A percentile compares a stretch with the other conserved stretches of the same genome.
phyloP scores from a whole-genome alignment of 2,797 vertebrate species.

The Lemur catta region DNA sequence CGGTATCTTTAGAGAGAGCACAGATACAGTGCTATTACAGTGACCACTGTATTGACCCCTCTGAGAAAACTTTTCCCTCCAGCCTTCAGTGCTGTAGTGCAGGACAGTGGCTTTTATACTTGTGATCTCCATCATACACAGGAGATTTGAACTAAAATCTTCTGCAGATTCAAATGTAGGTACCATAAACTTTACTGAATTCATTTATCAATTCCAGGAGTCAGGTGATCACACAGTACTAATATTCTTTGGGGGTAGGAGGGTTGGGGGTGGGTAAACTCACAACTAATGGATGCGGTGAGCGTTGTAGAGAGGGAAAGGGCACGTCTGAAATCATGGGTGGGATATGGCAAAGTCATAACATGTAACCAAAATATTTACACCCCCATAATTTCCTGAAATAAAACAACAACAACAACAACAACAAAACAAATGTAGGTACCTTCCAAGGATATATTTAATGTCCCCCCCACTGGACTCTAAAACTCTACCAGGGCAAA shows the following conservation, averaged over 20 bases:
- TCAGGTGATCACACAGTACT: too few species aligned
- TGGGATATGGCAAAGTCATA: too few species aligned
- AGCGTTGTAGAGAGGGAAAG: too few species aligned
- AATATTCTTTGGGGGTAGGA: too few species aligned
- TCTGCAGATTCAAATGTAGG: not conserved
- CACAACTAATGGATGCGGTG: too few species aligned
- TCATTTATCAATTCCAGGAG: too few species aligned
- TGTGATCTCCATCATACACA: not conserved
- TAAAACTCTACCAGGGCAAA: not conserved
- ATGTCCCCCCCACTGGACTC: not conserved
- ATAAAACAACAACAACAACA: too few species aligned
- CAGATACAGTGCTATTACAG: not conserved
- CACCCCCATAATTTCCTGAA: too few species aligned
- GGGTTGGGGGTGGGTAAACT: too few species aligned
- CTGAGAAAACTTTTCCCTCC: not conserved
- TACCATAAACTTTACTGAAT: not conserved
- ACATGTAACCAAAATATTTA: too few species aligned
- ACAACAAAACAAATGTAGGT: not conserved
- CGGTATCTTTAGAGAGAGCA: not conserved
- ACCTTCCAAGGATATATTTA: not conserved
- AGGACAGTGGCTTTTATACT: not conserved
- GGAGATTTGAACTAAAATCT: not conserved
- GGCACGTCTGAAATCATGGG: too few species aligned
- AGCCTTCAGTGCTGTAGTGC: not conserved
- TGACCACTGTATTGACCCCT: too few species aligned